Percentiles rank a stretch among this genome's conserved stretches.
phyloP scores from a whole-genome alignment of 2,113 vertebrate genomes.

The Echinops telfairi region DNA sequence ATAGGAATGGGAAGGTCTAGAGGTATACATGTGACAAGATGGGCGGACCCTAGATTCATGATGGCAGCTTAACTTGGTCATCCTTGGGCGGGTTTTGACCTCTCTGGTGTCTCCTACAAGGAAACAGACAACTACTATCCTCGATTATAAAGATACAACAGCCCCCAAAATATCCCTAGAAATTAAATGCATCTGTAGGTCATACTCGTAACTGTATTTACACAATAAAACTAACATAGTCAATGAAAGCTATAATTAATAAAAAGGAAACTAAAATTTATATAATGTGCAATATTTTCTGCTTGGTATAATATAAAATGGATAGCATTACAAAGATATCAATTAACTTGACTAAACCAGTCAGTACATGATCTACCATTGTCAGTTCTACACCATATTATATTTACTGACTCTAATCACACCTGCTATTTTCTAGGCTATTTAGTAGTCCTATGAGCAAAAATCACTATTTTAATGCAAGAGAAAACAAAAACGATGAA shows the following conservation, averaged over 20 bases:
- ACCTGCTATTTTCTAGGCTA: constrained; percentile 37
- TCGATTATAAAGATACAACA: constrained; percentile 36
- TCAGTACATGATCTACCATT: constrained; percentile 27
- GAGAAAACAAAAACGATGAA: neutral
- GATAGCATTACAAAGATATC: neutral
- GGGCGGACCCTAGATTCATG: no score
- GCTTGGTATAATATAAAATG: constrained; percentile 46
- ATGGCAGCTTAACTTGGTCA: no score
- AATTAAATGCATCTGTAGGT: constrained; percentile 11
- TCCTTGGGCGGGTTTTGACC: no score
- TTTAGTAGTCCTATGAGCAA: neutral
- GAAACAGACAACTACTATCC: no score
- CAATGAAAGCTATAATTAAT: neutral
- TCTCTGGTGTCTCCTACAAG: no score
- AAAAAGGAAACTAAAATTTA: constrained; percentile 46
- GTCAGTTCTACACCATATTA: constrained; percentile 12
- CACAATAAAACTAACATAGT: constrained; percentile 16
- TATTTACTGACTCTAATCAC: constrained; percentile 14
- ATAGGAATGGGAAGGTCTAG: no score
- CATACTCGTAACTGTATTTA: constrained; percentile 42
- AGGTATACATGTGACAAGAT: no score
- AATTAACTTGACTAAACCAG: constrained; percentile 40
- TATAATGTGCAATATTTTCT: constrained; percentile 30
- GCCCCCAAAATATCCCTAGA: constrained; percentile 17
- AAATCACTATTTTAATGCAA: constrained; percentile 32